Base-by-base conservation (phyloP, 1,140 invertebrate species). In the Adelges cooleyi region DNA sequence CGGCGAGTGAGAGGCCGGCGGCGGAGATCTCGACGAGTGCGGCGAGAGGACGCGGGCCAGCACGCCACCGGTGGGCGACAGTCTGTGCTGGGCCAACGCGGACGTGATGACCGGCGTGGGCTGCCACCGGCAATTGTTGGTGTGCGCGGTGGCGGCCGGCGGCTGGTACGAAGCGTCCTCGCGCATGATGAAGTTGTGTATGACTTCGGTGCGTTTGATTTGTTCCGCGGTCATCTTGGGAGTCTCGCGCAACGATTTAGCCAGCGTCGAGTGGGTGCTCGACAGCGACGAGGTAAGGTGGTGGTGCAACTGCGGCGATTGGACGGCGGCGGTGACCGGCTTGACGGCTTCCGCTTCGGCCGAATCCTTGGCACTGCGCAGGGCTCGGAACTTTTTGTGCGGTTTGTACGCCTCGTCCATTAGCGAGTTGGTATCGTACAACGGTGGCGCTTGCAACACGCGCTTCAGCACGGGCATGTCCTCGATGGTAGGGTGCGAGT, bases 341-440 rank as follows among this genome's bases (percentile, higher is more conserved):
- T 75, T 71, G 25, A 77, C 73, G 0, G 82, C 79, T 69, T 89
- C 87, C 0, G 86, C 85, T 69, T 86, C 86, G 25, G 86, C 85
- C 4, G 82, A 85, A 69, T 89, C 86, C 69, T 87, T 86, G 40
- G 49, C 56, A 70, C 86, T 83, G 5, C 88, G 77, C 70, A 89
- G 75, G 0, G 87, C 87, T 3, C 91, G 81, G 80, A 95, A 94
- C 74, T 95, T 95, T 75, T 95, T 95, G 79, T 95, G 92, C 48
- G 90, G 90, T 71, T 92, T 90, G 78, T 94, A 94, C 1, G 90
- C 90, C 75, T 93, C 90, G 73, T 93, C 90, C 90, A 94, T 93
- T 40, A 94, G 75, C 1, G 87, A 87, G 71, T 89, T 89, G 44
- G 89, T 90, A 71, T 90, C 87, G 75, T 89, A 89, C 1, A 93